Evolutionary conservation across 2,888 invertebrate species (phyloP).

Genomic region (Eumacrocentrus americanus): DNA sequence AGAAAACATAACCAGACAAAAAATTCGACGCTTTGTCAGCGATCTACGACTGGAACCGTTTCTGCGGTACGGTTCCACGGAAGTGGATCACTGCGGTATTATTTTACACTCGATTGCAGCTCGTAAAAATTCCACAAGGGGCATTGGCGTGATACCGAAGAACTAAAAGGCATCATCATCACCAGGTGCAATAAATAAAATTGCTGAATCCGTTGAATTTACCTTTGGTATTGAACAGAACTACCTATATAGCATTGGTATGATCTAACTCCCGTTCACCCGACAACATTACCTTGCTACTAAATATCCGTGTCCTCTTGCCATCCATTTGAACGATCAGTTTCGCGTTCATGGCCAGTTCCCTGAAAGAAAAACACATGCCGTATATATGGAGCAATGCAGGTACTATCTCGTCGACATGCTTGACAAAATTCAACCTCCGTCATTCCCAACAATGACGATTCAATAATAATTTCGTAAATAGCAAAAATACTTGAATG

Average conservation of each 20-base stretch:
- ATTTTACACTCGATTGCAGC: constrained; percentile 1
- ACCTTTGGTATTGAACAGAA: constrained; percentile 3
- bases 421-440: background rate
- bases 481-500: background rate
- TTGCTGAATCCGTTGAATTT: constrained; percentile 7
- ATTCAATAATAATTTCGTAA: background rate
- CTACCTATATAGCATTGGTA: background rate
- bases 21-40: too few relatives aligned
- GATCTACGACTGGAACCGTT: too few relatives aligned
- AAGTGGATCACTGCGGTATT: background rate
- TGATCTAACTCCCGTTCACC: constrained; percentile 7
- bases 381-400: constrained; percentile 27
- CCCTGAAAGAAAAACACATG: constrained; percentile 69
- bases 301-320: constrained; percentile 79
- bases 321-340: constrained; percentile 85
- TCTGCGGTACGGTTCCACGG: background rate
- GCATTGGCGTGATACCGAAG: background rate
- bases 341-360: constrained; percentile 82
- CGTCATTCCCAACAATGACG: constrained; percentile 3
- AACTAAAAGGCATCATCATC: too few relatives aligned
- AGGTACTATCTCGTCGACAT: constrained; percentile 6
- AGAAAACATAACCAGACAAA: too few relatives aligned
- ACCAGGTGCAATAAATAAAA: too few relatives aligned
- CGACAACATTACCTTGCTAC: constrained; percentile 68
- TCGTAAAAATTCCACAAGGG: background rate